These are phyloP conservation scores for Montipora capitata DNA, from an alignment of 92 coral and sea anemone species.

Conservation along the genomic window DNA sequence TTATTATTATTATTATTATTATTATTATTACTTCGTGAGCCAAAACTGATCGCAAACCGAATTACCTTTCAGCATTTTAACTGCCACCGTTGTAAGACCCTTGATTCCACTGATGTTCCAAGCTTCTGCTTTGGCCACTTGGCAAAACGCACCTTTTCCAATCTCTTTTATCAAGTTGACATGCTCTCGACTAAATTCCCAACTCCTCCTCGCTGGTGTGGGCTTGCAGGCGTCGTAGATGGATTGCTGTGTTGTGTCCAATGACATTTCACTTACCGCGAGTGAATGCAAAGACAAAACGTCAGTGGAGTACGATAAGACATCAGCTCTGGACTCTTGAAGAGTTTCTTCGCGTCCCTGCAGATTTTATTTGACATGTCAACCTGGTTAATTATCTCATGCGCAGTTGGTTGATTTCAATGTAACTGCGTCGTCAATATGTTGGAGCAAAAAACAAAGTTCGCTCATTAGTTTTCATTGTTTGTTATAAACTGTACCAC, in stretches of 20 bases:
- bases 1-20: no score
- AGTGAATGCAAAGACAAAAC: not conserved
- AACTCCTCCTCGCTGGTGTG: not conserved
- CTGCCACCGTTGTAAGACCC: slow-evolving; percentile 85
- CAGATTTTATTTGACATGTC: not conserved
- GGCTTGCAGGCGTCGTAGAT: slow-evolving; percentile 4
- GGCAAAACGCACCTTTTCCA: slow-evolving; percentile 94
- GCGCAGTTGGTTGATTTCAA: no score
- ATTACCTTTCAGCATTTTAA: slow-evolving; percentile 89
- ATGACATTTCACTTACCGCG: not conserved
- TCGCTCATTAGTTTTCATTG: no score
- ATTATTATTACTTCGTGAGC: no score
- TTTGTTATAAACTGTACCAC: no score
- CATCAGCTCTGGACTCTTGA: not conserved
- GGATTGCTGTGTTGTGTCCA: not conserved
- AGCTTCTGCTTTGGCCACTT: slow-evolving; percentile 89
- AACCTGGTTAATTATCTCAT: not conserved
- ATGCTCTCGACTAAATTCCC: slow-evolving; percentile 29
- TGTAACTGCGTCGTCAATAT: no score
- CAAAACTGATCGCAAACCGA: not conserved
- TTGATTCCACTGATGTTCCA: slow-evolving; percentile 76
- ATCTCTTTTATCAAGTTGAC: slow-evolving; percentile 31
- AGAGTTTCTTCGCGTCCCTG: not conserved
- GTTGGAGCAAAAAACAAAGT: no score
- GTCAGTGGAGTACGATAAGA: not conserved